phyloP scores from a whole-genome alignment of 2,113 vertebrate genomes.

The Chrysochloris asiatica region DNA sequence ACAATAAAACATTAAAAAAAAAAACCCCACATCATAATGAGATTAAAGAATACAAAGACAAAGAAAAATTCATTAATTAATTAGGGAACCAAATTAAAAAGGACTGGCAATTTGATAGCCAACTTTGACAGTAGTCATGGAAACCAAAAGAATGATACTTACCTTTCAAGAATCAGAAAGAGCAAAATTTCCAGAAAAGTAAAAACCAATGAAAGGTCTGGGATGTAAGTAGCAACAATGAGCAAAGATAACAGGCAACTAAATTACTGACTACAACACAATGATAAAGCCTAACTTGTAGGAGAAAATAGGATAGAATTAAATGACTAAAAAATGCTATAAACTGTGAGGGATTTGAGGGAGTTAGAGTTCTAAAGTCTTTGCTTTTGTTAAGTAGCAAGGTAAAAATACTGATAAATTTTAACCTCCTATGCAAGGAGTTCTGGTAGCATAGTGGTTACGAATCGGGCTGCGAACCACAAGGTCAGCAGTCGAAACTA shows the following conservation, averaged over 20 bases:
- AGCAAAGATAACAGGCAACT: background rate
- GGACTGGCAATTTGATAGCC: background rate
- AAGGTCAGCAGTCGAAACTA: no score
- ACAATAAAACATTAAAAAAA: no score
- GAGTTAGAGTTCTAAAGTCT: background rate
- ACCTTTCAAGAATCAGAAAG: constrained; percentile 47
- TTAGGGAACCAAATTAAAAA: constrained; percentile 20
- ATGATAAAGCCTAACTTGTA: background rate
- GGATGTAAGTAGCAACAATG: background rate
- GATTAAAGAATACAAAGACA: background rate
- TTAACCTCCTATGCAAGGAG: no score
- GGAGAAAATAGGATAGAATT: background rate
- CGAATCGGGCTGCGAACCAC: no score
- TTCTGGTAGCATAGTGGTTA: no score
- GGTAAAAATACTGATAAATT: background rate
- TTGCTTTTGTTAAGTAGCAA: background rate
- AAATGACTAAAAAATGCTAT: background rate
- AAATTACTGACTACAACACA: background rate
- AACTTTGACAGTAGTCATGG: background rate
- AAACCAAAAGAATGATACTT: constrained; percentile 12
- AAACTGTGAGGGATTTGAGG: background rate
- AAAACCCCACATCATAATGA: background rate
- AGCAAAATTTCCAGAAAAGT: constrained; percentile 30
- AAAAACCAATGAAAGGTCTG: background rate
- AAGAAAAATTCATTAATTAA: background rate